Evolutionary conservation across 2,113 vertebrate species (phyloP).

Genomic region (Clupea harengus): DNA sequence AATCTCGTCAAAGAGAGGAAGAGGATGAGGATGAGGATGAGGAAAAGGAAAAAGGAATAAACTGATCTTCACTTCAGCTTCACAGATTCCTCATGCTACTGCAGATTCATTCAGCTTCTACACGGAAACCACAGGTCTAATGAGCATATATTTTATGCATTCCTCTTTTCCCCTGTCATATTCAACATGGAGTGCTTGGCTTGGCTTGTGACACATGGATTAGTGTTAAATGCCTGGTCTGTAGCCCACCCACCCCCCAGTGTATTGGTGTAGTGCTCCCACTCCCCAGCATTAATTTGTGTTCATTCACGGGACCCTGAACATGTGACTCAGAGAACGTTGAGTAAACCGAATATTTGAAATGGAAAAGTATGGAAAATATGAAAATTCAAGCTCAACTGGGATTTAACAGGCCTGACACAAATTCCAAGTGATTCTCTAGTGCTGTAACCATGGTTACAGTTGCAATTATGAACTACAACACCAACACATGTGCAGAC

Average conservation of each 20-base stretch:
- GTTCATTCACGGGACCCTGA: not conserved
- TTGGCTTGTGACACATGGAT: not conserved
- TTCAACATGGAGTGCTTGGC: not conserved
- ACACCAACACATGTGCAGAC: slow-evolving; percentile 15
- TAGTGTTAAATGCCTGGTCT: not conserved
- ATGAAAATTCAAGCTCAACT: not conserved
- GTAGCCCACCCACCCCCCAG: not conserved
- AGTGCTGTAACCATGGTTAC: slow-evolving; percentile 32
- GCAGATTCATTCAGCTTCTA: slow-evolving; percentile 15
- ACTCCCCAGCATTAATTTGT: not conserved
- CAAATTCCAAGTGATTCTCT: not conserved
- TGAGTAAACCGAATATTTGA: not conserved
- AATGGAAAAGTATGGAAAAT: not conserved
- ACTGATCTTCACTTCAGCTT: slow-evolving; percentile 24
- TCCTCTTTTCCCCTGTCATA: not conserved
- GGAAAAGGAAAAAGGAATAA: not conserved
- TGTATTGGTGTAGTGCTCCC: not conserved
- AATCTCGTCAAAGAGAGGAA: slow-evolving; percentile 23
- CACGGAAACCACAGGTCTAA: not conserved
- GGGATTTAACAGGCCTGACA: not conserved
- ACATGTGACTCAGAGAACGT: not conserved
- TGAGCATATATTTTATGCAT: not conserved
- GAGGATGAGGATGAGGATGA: not conserved
- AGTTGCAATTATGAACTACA: slow-evolving; percentile 15
- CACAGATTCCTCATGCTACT: slow-evolving; percentile 40